phyloP scores from a whole-genome alignment of 2,113 vertebrate species.

The Tragulus kanchil region DNA sequence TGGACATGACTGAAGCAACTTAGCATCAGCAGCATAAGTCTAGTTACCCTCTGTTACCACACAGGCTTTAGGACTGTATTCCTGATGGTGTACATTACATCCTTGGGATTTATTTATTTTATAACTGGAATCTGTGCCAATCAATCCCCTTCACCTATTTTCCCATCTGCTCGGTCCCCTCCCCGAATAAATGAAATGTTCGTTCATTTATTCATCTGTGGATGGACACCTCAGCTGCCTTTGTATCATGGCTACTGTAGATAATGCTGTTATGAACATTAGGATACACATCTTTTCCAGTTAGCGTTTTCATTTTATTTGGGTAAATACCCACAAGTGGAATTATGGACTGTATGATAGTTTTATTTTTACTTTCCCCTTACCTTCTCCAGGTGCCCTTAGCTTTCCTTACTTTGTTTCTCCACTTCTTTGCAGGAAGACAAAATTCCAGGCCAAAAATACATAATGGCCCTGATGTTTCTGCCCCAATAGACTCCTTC shows the following conservation, averaged over 20 bases:
- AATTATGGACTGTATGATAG: background rate
- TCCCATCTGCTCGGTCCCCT: background rate
- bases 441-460: background rate
- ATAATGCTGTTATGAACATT: background rate
- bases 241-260: background rate
- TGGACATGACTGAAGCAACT: rapidly evolving
- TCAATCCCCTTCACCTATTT: background rate
- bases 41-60: background rate
- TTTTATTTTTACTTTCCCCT: background rate
- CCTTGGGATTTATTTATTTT: background rate
- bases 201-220: background rate
- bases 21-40: no score
- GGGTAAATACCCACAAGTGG: background rate
- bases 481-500: background rate
- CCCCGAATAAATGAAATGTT: no score
- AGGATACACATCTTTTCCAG: background rate
- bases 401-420: no score
- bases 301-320: background rate
- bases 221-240: background rate
- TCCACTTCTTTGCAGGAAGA: background rate
- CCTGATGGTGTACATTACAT: no score
- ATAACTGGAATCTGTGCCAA: background rate
- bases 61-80: background rate
- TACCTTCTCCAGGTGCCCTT: background rate
- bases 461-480: background rate